phyloP scores from a whole-genome alignment of 2,797 vertebrate species.

The Malacoctenus gilli region DNA sequence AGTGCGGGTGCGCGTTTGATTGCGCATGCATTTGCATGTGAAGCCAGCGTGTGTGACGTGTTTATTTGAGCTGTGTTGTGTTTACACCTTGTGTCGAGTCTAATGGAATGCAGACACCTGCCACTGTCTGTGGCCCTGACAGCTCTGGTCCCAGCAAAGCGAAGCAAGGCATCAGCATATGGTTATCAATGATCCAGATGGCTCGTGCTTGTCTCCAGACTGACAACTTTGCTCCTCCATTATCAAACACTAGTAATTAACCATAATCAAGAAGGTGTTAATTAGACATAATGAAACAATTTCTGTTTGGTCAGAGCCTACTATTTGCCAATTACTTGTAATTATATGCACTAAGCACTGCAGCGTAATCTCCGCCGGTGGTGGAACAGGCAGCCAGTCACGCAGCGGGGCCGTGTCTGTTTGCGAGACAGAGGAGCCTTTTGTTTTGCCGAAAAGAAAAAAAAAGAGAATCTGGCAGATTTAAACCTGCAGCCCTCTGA shows the following conservation, averaged over 20 bases:
- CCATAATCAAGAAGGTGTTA: conserved; percentile 99
- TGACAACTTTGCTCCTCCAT: conserved; percentile 94
- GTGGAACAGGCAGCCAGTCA: conserved; percentile 63
- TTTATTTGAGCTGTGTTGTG: conserved; percentile 65
- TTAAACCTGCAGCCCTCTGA: conserved; percentile 87
- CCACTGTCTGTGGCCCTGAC: conserved; percentile 77
- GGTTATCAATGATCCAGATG: conserved; percentile 92
- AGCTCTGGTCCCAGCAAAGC: conserved; percentile 76
- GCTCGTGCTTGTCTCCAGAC: conserved; percentile 89
- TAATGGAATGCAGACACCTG: conserved; percentile 78
- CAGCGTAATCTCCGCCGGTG: conserved; percentile 79
- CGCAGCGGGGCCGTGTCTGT: conserved; percentile 66
- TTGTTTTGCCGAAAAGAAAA: conserved; percentile 76
- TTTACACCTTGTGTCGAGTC: conserved; percentile 68
- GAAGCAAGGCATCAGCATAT: conserved; percentile 78
- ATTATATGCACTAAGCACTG: conserved; percentile 91
- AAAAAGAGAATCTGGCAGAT: conserved; percentile 91
- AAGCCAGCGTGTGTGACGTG: conserved; percentile 31
- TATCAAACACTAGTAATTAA: conserved; percentile 98
- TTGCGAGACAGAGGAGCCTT: conserved; percentile 86
- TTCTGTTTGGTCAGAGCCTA: conserved; percentile 92
- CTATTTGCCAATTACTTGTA: conserved; percentile 96
- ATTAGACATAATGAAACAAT: conserved; percentile 99
- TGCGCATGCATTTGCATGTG: conserved; percentile 12
- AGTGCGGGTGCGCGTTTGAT: conserved; percentile 14